phyloP scores from a whole-genome alignment of 1,140 invertebrate genomes.

The Ditylenchus dipsaci region DNA sequence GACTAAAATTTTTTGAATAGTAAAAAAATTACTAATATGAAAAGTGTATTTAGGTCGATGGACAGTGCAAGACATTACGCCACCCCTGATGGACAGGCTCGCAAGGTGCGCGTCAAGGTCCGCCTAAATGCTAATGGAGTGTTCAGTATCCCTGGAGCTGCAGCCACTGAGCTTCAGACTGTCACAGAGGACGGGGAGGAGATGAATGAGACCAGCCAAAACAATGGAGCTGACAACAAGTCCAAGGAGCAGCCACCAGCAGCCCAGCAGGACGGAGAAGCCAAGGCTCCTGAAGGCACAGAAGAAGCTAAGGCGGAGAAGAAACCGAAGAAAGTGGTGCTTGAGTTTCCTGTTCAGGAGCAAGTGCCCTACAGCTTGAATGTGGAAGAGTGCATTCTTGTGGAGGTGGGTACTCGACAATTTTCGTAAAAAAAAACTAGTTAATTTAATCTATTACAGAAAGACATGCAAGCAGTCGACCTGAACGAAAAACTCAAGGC shows the following conservation, averaged over 20 bases:
- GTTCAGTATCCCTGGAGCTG: constrained; percentile 76
- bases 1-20: too few species aligned
- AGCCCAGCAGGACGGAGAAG: constrained; percentile 26
- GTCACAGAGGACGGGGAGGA: constrained; percentile 64
- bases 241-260: constrained; percentile 8
- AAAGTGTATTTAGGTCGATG: constrained; percentile 65
- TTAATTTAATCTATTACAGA: constrained; percentile 58
- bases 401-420: constrained; percentile 2
- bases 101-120: constrained; percentile 92
- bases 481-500: constrained; percentile 66
- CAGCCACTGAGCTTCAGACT: constrained; percentile 70
- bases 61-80: constrained; percentile 77
- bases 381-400: background rate
- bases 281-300: background rate
- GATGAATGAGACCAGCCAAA: constrained; percentile 1
- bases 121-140: constrained; percentile 87
- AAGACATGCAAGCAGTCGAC: background rate
- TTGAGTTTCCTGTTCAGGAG: background rate
- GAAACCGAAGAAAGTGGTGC: constrained; percentile 15
- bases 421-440: too few species aligned
- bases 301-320: constrained; percentile 7
- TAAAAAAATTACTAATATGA: too few species aligned
- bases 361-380: background rate
- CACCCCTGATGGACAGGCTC: constrained; percentile 76
- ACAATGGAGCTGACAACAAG: constrained; percentile 25